Conservation (phyloP, 37 sponge, comb jelly and placozoan genomes). For the Haliclona indistincta region DNA sequence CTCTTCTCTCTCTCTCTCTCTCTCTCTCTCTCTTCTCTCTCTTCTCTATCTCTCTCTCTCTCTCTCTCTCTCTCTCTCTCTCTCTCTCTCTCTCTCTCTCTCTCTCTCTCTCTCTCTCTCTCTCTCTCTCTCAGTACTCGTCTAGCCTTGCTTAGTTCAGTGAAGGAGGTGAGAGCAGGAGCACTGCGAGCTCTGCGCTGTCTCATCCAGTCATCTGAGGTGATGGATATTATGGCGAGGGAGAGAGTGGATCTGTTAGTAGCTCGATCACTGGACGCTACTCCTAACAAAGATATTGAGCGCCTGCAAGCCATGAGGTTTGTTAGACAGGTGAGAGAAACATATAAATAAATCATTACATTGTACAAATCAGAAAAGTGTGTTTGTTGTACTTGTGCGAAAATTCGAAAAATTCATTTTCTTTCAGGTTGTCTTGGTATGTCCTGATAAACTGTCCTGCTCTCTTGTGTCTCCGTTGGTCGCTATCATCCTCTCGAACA, state of each 20-base stretch:
- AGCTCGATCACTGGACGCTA: slow-evolving; percentile 57
- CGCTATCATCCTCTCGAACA: slow-evolving; percentile 48
- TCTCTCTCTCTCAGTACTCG: slow-evolving; percentile 46
- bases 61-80: slow-evolving; percentile 16
- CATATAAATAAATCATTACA: too few relatives aligned
- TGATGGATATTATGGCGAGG: slow-evolving; percentile 52
- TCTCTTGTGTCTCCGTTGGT: slow-evolving; percentile 61
- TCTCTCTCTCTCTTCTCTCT: slow-evolving; percentile 39
- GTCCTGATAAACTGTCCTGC: slow-evolving; percentile 48
- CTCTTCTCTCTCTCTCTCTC: not conserved
- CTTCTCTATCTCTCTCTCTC: slow-evolving; percentile 7
- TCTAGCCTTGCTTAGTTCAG: slow-evolving; percentile 36
- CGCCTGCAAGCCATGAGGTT: slow-evolving; percentile 83
- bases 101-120: slow-evolving; percentile 16
- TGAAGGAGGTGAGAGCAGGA: slow-evolving; percentile 74
- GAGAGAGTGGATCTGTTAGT: slow-evolving; percentile 59
- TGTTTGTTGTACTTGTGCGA: too few relatives aligned
- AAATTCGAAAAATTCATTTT: too few relatives aligned
- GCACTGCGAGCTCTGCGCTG: slow-evolving; percentile 67
- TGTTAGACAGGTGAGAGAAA: slow-evolving; percentile 65
- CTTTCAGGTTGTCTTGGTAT: slow-evolving; percentile 52
- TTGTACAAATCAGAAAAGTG: too few relatives aligned
- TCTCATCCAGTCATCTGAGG: slow-evolving; percentile 46
- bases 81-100: slow-evolving; percentile 56
- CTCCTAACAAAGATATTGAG: slow-evolving; percentile 66